Base-by-base conservation (phyloP, 2,797 vertebrate genomes). In the Phataginus tetradactyla region DNA sequence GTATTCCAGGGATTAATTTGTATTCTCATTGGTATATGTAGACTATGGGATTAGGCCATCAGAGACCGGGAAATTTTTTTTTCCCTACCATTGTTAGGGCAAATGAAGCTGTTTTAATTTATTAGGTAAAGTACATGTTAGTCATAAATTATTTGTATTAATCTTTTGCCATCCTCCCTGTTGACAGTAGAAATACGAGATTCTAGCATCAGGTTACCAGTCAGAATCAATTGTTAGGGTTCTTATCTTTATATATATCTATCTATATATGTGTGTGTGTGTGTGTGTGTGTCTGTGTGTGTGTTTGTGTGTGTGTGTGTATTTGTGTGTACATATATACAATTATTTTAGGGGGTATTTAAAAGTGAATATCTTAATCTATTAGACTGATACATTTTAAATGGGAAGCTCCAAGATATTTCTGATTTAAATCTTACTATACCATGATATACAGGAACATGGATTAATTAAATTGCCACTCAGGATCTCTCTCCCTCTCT, bases 111-210 rank as follows among this genome's bases (percentile, higher is more conserved):
- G 63, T 8, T 87, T 78, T 86, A 21, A 78, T 87, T 94, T 61
- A 78, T 68, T 9, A 96, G 34, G 1, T 42, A 74, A 95, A 66
- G 15, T 88, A 75, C 4, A 45, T 29, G 34, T 34, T n/a, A 83
- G 12, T 29, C 51, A 71, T n/a, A 94, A 71, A 75, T 77, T 71
- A 79, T 37, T 79, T 90, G 64, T 69, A 91, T 80, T 63, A 92
- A 86, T 66, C 32, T 20, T 74, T 88, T 61, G 27, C 37, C 12
- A 29, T 72, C 34, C 5, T 61, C 25, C 39, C n/a, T 79, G 53
- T 4, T 55, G 17, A 81, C 2, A 42, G n/a, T 34, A 64, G 37
- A 80, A 96, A 77, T 45, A 57, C 9, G 21, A 86, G 61, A 64
- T 86, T 77, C 27, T 85, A 64, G 32, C 37, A 55, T 77, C 6